Evolutionary conservation across 2,797 vertebrate genomes (phyloP), one percentile per base, ranked within the genome.

Genomic region (Etheostoma nigrum): DNA sequence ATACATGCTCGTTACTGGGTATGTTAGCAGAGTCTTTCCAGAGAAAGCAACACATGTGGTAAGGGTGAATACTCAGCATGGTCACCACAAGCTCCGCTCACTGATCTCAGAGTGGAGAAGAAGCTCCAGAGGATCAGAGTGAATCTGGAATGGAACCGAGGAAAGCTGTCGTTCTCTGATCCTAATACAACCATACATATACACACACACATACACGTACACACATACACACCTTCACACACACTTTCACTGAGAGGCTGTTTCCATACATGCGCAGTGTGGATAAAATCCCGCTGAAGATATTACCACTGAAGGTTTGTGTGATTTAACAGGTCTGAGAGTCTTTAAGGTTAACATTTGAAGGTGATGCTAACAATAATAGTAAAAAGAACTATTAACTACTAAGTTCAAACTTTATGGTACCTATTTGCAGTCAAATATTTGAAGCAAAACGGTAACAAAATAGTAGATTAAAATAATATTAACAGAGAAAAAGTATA

Each of bases 181-280:
- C 62, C 27, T 5, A 48, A 65, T 7, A 51, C 30, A 10, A 51
- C n/a, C 62, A 65, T 19, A 51, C 27, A 27, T 3, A 27, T 4
- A 65, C 30, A 51, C 30, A 36, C 27, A 33, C 36, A 36, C 15
- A 61, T 9, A 36, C 36, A 25, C 25, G 40, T 5, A 65, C 30
- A 52, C 48, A 36, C 27, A 33, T 23, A 40, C 15, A 61, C 36
- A 40, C 36, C 9, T 11, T 11, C 36, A 40, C 36, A 40, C 9
- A 36, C 36, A 40, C 36, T 40, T 65, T 52, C 63, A 65, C 63
- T 15, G 27, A 65, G 47, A 65, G 44, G 27, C 27, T 65, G 63
- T 51, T 65, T 23, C 30, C 63, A 51, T 65, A 51, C 19, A 52
- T 51, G 4, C 25, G 21, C 59, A 61, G 40, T 16, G 21, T 61